Percentiles rank a stretch among this genome's conserved stretches.
phyloP scores from a whole-genome alignment of 2,797 vertebrate genomes.

The Pseudochirops corinnae region DNA sequence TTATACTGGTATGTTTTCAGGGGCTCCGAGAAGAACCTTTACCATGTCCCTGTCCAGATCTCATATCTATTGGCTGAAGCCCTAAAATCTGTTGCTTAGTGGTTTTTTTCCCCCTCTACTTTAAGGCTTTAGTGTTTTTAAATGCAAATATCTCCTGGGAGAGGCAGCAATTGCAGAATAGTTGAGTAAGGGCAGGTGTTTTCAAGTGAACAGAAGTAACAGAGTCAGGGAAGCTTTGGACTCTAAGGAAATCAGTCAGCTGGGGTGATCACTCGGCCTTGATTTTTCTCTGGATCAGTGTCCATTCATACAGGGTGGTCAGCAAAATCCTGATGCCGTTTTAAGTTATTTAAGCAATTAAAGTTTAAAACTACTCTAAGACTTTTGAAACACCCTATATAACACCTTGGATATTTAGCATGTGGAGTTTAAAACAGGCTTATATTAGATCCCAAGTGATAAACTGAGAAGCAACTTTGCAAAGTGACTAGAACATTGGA shows the following conservation, averaged over 20 bases:
- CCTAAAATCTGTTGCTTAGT: background rate
- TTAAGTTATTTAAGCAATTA: background rate
- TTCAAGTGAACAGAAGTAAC: background rate
- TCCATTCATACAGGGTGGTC: background rate
- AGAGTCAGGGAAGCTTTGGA: background rate
- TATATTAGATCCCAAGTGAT: background rate
- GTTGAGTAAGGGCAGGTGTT: background rate
- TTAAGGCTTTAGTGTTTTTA: background rate
- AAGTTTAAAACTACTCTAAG: background rate
- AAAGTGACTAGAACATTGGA: background rate
- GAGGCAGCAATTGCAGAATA: background rate
- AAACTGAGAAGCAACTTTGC: background rate
- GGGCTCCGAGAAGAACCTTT: background rate
- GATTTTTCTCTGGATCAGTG: background rate
- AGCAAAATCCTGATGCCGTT: background rate
- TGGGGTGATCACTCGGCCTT: background rate
- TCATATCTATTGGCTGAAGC: background rate
- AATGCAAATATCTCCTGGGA: background rate
- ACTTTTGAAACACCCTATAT: background rate
- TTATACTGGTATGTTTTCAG: background rate
- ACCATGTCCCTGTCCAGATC: background rate
- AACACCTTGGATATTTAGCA: background rate
- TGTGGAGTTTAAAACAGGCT: background rate
- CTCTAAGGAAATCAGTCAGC: background rate
- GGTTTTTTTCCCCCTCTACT: background rate